These are phyloP conservation scores for Tiliacea aurago DNA, from an alignment of 2,888 invertebrate genomes.

Conservation along the genomic window DNA sequence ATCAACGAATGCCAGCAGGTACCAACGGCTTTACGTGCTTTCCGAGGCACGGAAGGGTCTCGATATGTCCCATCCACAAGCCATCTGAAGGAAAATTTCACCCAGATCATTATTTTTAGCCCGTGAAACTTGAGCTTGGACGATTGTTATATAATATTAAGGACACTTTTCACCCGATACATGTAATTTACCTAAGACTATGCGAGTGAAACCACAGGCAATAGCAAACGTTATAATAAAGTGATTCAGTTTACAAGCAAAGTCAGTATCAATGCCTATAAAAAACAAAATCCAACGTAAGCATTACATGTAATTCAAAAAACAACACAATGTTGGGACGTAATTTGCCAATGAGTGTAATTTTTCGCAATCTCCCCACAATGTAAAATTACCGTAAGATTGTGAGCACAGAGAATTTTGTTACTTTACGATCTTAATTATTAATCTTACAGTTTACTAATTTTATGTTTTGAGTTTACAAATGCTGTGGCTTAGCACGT, in stretches of 20 bases:
- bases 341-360: constrained; percentile 44
- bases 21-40: too few relatives aligned
- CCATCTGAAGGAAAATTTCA: too few relatives aligned
- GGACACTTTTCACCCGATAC: not conserved
- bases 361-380: constrained; percentile 36
- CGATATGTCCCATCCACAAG: too few relatives aligned
- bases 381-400: constrained; percentile 24
- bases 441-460: constrained; percentile 24
- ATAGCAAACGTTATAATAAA: not conserved
- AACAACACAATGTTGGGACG: constrained; percentile 33
- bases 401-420: constrained; percentile 27
- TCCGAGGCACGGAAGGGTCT: too few relatives aligned
- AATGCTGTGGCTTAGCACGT: constrained; percentile 24
- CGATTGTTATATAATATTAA: not conserved
- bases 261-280: not conserved
- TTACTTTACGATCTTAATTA: constrained; percentile 47
- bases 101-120: not conserved
- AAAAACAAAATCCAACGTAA: not conserved
- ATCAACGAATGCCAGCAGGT: too few relatives aligned
- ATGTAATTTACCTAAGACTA: not conserved
- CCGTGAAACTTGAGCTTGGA: not conserved
- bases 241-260: not conserved
- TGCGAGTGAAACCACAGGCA: not conserved
- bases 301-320: constrained; percentile 18
- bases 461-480: constrained; percentile 27